A percentile compares a stretch with the other conserved stretches of the same genome.
These are phyloP conservation scores for Plebejus argus DNA, from an alignment of 2,888 invertebrate species.

Conservation along the genomic window DNA sequence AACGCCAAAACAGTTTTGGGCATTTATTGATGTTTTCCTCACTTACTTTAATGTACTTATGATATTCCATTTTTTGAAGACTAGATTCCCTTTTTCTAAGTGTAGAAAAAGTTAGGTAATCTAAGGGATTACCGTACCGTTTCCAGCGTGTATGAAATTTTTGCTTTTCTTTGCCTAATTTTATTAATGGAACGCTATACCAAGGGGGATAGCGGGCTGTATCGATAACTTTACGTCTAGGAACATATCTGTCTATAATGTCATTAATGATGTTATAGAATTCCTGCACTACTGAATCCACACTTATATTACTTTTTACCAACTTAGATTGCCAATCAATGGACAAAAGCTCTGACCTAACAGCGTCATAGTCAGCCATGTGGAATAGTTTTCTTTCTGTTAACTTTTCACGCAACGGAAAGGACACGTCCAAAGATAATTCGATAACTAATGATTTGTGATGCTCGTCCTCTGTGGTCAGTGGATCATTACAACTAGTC, in stretches of 20 bases:
- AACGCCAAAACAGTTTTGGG: no score
- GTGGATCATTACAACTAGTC: background rate
- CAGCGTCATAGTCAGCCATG: no score
- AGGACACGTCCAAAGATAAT: no score
- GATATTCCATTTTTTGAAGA: no score
- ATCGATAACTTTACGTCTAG: slow-evolving; percentile 9
- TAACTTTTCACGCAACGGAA: no score
- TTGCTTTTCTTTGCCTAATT: slow-evolving; percentile 16
- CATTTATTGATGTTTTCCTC: no score
- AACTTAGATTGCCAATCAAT: background rate
- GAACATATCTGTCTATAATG: background rate
- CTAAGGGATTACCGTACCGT: slow-evolving; percentile 6
- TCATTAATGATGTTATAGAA: background rate
- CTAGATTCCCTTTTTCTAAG: no score
- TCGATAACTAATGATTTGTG: background rate
- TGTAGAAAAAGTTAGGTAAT: no score
- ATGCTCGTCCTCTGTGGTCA: slow-evolving; percentile 1
- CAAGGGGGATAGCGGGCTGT: slow-evolving; percentile 23
- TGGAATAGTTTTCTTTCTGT: no score
- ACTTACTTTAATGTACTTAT: no score
- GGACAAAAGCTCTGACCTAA: background rate
- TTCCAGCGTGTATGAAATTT: slow-evolving; percentile 19
- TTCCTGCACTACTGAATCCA: background rate
- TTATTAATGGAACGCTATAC: background rate
- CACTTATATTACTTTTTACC: background rate